Conservation (phyloP, 2,888 invertebrate genomes). For the Clunio marinus region DNA sequence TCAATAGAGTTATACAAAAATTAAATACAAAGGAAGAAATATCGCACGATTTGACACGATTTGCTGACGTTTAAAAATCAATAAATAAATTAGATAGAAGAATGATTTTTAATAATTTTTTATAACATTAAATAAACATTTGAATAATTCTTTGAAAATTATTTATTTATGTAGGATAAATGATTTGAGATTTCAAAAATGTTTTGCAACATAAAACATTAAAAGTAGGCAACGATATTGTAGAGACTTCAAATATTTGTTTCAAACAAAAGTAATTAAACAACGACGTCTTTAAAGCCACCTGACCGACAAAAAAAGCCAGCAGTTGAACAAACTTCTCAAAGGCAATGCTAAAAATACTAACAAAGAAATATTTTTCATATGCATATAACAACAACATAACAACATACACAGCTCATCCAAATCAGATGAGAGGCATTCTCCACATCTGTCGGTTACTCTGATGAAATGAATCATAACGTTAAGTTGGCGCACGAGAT, state of each 20-base stretch:
- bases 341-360: background rate
- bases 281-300: background rate
- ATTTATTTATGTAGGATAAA: no score
- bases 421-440: background rate
- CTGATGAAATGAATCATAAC: constrained; percentile 19
- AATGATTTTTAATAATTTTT: no score
- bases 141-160: no score
- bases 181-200: no score
- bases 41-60: background rate
- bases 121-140: no score
- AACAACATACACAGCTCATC: no score
- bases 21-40: background rate
- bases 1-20: background rate
- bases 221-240: no score
- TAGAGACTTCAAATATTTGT: background rate
- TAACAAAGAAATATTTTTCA: background rate
- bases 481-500: constrained; percentile 31
- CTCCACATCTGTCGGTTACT: constrained; percentile 25
- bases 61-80: background rate
- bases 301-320: background rate
- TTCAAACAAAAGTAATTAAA: background rate
- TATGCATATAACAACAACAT: no score
- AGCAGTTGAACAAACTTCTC: constrained; percentile 11
- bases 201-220: no score
- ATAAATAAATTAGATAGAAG: no score